A percentile compares a stretch with the other conserved stretches of the same genome.
Evolutionary conservation across 2,888 invertebrate genomes (phyloP).

Genomic region (Ochlodes sylvanus): DNA sequence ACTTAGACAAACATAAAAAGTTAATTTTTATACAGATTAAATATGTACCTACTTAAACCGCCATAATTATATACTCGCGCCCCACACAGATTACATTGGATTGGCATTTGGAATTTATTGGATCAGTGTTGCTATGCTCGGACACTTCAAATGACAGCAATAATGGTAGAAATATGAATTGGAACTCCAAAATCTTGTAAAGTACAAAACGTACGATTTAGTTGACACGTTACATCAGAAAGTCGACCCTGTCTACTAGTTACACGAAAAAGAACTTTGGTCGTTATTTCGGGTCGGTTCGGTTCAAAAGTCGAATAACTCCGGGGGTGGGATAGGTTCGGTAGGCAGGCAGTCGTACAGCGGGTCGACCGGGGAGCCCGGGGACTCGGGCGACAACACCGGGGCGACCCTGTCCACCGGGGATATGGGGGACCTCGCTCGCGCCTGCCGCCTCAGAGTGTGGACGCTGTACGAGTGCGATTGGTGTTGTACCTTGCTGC

Average conservation of each 20-base stretch:
- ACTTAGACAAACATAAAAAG: constrained; percentile 29
- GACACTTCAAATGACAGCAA: constrained; percentile 5
- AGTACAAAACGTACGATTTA: neutral
- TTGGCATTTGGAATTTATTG: constrained; percentile 10
- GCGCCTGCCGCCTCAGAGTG: constrained; percentile 53
- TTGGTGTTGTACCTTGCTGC: constrained; percentile 9
- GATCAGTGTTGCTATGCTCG: constrained; percentile 6
- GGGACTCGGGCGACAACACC: constrained; percentile 1
- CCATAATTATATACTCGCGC: constrained; percentile 29
- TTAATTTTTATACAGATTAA: constrained; percentile 33
- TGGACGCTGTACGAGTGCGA: constrained; percentile 60
- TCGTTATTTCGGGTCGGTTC: constrained; percentile 18
- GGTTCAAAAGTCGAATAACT: constrained; percentile 71
- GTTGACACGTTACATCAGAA: neutral
- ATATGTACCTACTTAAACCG: constrained; percentile 35
- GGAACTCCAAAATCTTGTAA: neutral
- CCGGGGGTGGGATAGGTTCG: constrained; percentile 76
- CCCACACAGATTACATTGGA: constrained; percentile 13
- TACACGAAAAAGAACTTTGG: constrained; percentile 13
- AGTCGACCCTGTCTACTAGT: neutral
- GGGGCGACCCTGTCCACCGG: constrained; percentile 11
- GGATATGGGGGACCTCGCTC: constrained; percentile 11
- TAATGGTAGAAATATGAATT: constrained; percentile 14
- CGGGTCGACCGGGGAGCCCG: constrained; percentile 24
- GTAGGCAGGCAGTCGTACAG: constrained; percentile 65